Evolutionary conservation across 2,113 vertebrate genomes (phyloP), one percentile per base, ranked within the genome.

Genomic region (Pangasianodon gigas): DNA sequence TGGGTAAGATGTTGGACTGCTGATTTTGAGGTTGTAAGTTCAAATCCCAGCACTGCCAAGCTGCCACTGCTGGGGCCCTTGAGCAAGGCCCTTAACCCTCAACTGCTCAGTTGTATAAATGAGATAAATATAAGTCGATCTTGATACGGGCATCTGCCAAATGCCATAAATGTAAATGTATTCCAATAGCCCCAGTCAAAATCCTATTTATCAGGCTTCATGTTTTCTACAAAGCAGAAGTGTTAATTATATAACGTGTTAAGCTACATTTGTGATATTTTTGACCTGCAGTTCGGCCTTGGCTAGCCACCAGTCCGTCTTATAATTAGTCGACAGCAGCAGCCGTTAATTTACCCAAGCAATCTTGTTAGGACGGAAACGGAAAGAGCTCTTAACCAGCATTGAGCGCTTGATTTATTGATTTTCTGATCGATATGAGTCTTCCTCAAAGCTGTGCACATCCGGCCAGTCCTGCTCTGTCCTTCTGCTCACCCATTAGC

Each of bases 331-430:
- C 85, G 80, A 92, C 77, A 93, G 95, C 93, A 89, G 91, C 92
- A 93, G 93, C 93, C 92, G 69, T 89, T 91, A 87, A 90, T 94
- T 93, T 91, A 93, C 92, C 74, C 69, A 90, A 91, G 88, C 89
- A 93, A 87, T 88, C 77, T 92, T 85, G 89, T 91, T 93, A 96
- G 96, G 94, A 95, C 96, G 95, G 95, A 96, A 95, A 95, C 93
- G 94, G 96, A 94, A 94, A 95, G 95, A 87, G 95, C 93, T 96
- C 96, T 97, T 96, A 96, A 95, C 95, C 95, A 93, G 91, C 94
- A 94, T 92, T 90, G 92, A 95, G 95, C 93, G 94, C 94, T 96
- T 94, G 94, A 95, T 96, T 95, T 97, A 97, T 97, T 96, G 97
- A 97, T 97, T 95, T 93, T 93, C 86, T 95, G 94, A 97, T 95